These are phyloP conservation scores for Brevimyrus niger DNA, from an alignment of 2,113 vertebrate species.

Conservation along the genomic window DNA sequence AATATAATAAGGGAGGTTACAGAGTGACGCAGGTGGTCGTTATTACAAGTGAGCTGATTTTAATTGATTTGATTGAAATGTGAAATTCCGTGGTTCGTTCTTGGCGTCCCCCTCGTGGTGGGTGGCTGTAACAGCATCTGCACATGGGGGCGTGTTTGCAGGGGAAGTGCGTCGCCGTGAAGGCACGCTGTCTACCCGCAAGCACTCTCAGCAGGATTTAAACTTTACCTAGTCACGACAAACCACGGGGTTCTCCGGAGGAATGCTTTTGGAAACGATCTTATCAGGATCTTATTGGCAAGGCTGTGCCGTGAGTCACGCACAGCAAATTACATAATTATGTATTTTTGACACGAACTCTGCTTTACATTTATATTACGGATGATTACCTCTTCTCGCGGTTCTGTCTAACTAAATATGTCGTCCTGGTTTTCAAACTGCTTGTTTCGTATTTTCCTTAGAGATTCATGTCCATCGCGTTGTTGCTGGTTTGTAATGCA, in stretches of 20 bases:
- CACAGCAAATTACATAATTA: background rate
- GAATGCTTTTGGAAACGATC: background rate
- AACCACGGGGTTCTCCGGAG: background rate
- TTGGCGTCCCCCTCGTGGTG: constrained; percentile 14
- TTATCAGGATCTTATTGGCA: background rate
- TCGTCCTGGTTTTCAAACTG: background rate
- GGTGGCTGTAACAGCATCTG: background rate
- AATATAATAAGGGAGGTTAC: background rate
- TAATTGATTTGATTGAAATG: background rate
- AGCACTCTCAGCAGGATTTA: background rate
- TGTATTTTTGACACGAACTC: constrained; percentile 3
- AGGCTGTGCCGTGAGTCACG: background rate
- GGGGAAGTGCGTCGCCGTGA: background rate
- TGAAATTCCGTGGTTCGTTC: background rate
- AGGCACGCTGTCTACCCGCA: background rate
- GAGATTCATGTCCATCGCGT: background rate
- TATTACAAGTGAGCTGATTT: background rate
- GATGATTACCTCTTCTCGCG: background rate
- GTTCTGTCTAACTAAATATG: background rate
- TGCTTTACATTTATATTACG: background rate
- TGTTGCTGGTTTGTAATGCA: background rate
- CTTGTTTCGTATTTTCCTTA: background rate
- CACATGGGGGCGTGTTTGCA: background rate
- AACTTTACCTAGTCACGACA: constrained; percentile 9
- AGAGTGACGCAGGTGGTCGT: background rate